Percentiles rank a stretch among this genome's conserved stretches.
These are phyloP conservation scores for Rhagoletis zephyria DNA, from an alignment of 1,140 invertebrate genomes.

Conservation along the genomic window DNA sequence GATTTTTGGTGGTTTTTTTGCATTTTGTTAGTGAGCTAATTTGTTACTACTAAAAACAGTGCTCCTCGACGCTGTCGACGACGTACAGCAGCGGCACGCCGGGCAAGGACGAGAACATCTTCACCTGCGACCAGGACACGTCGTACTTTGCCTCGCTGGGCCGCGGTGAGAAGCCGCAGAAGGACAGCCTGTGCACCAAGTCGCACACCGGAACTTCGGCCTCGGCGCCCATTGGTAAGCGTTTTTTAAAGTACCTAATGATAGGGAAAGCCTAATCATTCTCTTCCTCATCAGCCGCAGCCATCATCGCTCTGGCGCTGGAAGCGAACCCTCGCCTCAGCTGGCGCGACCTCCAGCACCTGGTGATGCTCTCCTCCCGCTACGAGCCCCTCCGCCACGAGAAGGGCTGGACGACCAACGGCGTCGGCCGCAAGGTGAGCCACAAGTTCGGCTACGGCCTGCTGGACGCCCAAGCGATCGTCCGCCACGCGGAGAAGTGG, in stretches of 20 bases:
- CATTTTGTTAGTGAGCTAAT: too few relatives aligned
- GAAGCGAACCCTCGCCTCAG: slow-evolving; percentile 91
- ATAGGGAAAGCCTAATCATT: too few relatives aligned
- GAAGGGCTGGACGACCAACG: slow-evolving; percentile 88
- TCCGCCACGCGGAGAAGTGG: slow-evolving; percentile 88
- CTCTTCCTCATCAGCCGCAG: slow-evolving; percentile 95
- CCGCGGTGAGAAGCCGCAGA: slow-evolving; percentile 85
- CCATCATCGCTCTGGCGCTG: slow-evolving; percentile 93
- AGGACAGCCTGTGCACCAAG: slow-evolving; percentile 90
- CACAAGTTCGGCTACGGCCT: slow-evolving; percentile 96
- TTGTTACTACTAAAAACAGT: too few relatives aligned
- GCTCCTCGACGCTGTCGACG: slow-evolving; percentile 94
- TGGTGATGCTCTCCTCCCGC: slow-evolving; percentile 86
- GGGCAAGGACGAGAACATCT: too few relatives aligned
- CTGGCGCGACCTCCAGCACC: slow-evolving; percentile 98
- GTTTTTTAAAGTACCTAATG: too few relatives aligned
- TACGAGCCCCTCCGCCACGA: too few relatives aligned
- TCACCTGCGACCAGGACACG: too few relatives aligned
- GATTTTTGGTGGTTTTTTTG: too few relatives aligned
- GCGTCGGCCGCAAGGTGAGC: slow-evolving; percentile 81
- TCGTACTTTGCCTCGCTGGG: too few relatives aligned
- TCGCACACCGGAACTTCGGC: slow-evolving; percentile 95
- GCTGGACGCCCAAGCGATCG: slow-evolving; percentile 96
- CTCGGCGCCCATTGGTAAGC: too few relatives aligned
- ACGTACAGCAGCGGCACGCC: slow-evolving; percentile 96